Percentiles rank a stretch among this genome's conserved stretches.
These are phyloP conservation scores for Rhegmatorhina hoffmannsi DNA, from an alignment of 2,113 vertebrate species.

Conservation along the genomic window DNA sequence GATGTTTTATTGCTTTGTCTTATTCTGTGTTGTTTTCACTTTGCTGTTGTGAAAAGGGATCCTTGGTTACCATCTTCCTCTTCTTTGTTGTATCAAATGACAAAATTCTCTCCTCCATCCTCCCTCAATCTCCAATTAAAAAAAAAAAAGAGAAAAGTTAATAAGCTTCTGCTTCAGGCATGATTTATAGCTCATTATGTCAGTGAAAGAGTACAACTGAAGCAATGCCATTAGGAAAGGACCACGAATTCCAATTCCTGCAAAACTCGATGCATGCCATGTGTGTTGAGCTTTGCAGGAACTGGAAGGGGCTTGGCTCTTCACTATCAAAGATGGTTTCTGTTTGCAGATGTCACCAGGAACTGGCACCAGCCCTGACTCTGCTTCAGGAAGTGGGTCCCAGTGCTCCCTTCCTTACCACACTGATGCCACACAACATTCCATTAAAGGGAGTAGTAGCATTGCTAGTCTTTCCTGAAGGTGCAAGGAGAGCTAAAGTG, in stretches of 20 bases:
- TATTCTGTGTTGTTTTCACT: not conserved
- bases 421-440: not conserved
- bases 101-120: not conserved
- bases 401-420: fast-evolving
- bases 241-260: not conserved
- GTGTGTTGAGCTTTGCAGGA: not conserved
- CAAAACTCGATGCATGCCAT: fast-evolving
- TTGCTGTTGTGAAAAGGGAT: not conserved
- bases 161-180: not conserved
- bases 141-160: not conserved
- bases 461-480: not conserved
- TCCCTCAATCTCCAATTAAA: not conserved
- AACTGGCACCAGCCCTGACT: not conserved
- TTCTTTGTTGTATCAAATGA: not conserved
- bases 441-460: not conserved
- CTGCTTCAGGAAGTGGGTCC: not conserved
- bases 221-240: not conserved
- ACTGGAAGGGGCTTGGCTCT: not conserved
- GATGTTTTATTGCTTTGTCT: not conserved
- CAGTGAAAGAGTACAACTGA: not conserved
- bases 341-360: not conserved
- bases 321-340: not conserved
- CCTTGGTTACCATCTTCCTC: not conserved
- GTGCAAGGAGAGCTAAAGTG: not conserved
- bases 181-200: not conserved